phyloP scores from a whole-genome alignment of 2,797 vertebrate genomes.

The Tauraco hartlaubi region DNA sequence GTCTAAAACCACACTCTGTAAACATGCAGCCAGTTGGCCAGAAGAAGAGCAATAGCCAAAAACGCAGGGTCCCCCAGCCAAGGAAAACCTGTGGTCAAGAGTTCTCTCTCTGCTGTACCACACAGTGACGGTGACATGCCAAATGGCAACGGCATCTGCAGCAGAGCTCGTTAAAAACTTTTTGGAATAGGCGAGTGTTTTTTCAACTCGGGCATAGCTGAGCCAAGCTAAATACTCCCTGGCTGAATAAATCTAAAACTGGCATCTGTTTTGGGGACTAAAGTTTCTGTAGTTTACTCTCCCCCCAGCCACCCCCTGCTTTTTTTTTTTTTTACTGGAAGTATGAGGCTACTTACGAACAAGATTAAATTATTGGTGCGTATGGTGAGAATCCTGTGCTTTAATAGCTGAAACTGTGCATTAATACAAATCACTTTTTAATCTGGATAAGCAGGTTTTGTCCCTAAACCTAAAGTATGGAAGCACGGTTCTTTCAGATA shows the following conservation, averaged over 20 bases:
- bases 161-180: constrained; percentile 82
- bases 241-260: constrained; percentile 76
- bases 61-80: constrained; percentile 56
- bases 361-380: constrained; percentile 67
- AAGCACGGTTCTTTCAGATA: neutral
- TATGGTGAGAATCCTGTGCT: constrained; percentile 37
- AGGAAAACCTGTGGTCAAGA: constrained; percentile 80
- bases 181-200: constrained; percentile 79
- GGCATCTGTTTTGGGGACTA: constrained; percentile 80
- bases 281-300: constrained; percentile 62
- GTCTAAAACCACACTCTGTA: constrained; percentile 72
- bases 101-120: constrained; percentile 74
- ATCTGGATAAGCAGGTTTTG: constrained; percentile 24
- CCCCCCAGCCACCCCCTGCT: neutral
- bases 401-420: neutral
- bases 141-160: constrained; percentile 77
- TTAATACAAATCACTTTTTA: constrained; percentile 17
- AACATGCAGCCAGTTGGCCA: constrained; percentile 74
- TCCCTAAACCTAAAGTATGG: neutral
- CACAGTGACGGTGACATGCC: constrained; percentile 75
- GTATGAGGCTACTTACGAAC: constrained; percentile 65
- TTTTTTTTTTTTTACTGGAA: constrained; percentile 57
- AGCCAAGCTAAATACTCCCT: constrained; percentile 84
- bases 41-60: constrained; percentile 58
- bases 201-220: constrained; percentile 65